Conservation (phyloP, 2,113 vertebrate genomes). For the Lichenostomus cassidix region DNA sequence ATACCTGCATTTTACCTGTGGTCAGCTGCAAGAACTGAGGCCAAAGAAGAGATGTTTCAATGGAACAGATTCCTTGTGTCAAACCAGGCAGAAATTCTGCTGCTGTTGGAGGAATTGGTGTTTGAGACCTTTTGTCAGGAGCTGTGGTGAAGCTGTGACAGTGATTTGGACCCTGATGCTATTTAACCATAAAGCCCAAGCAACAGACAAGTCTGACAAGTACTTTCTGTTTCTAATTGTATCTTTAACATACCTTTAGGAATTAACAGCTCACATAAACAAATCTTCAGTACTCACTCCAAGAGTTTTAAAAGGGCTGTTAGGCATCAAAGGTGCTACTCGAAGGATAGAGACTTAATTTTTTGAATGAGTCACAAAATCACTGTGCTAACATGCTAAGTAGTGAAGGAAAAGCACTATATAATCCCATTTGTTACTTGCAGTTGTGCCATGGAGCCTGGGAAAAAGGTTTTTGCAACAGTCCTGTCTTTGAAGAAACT, state of each 20-base stretch:
- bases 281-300: background rate
- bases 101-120: background rate
- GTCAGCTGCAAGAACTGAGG: background rate
- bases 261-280: background rate
- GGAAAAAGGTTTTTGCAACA: background rate
- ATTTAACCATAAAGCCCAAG: background rate
- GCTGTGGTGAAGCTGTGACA: background rate
- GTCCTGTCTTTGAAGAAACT: background rate
- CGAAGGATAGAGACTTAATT: background rate
- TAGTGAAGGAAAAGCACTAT: background rate
- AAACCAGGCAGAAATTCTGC: background rate
- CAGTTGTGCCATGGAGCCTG: background rate
- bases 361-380: background rate
- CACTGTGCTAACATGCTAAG: background rate
- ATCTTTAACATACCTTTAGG: background rate
- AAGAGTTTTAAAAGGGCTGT: background rate
- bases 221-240: background rate
- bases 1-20: background rate
- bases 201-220: background rate
- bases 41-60: background rate
- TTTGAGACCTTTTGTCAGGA: background rate
- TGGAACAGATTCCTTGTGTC: background rate
- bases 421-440: background rate
- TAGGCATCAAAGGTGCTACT: background rate
- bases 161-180: background rate